Base-by-base conservation (phyloP, 2,888 invertebrate genomes). In the Melinopterus prodromus region DNA sequence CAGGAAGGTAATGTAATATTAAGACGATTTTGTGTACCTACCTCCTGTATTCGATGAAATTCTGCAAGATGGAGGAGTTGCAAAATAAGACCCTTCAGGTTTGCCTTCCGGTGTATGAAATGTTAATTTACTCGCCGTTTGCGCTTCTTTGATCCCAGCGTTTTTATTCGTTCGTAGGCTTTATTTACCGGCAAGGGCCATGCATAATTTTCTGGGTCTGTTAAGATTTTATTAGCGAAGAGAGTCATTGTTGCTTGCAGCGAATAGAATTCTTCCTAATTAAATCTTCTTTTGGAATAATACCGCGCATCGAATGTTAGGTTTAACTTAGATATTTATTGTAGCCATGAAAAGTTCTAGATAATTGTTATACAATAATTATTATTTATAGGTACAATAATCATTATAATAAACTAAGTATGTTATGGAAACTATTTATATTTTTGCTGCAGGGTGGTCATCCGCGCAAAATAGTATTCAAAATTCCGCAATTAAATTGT, bases 1-100 rank as follows among this genome's bases (percentile, higher is more conserved):
- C 53, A 53, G 53, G 53, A 53, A 53, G 53, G 53, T 53, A 53
- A 53, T 53, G 53, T 53, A 53, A 53, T 53, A 53, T 53, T 53
- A 53, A 53, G 53, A 53, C 5, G 53, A 53, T 53, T 53, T 53
- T 53, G 53, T 53, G 53, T 53, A 53, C 53, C 9, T 53, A 53
- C 53, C 53, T 53, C 53, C 12, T 53, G 53, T 53, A 53, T 53
- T 53, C 53, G 53, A 53, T 53, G 53, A 53, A 53, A 53, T 53
- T 53, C 53, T 53, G 53, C 53, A 53, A 53, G 53, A 53, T 53
- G 5, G 53, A 53, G 12, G 53, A 53, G 53, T 6, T 53, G 53
- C 53, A 53, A 53, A 53, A 53, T 53, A 53, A 53, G 53, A 53
- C 53, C 53, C 53, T 26, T 26, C 26, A 12, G 53, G 53, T 53